Evolutionary conservation across 2,797 vertebrate species (phyloP).

Genomic region (Crocodylus rhombifer): DNA sequence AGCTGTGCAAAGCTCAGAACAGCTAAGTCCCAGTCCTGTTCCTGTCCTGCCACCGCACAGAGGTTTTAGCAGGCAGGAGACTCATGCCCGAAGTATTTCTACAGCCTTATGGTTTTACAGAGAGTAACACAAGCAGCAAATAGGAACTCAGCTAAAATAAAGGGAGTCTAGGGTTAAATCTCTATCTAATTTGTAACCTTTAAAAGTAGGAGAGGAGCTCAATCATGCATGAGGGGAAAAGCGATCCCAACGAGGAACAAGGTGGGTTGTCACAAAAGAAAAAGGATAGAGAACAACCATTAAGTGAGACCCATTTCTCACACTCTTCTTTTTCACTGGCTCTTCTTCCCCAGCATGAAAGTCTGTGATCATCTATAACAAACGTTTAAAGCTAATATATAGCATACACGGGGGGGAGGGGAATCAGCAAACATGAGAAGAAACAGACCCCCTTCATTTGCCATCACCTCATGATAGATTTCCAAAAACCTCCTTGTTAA

Average conservation of each 20-base stretch:
- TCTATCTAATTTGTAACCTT: rapidly evolving
- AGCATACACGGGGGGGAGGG: rapidly evolving
- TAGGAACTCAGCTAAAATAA: background rate
- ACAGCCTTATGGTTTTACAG: background rate
- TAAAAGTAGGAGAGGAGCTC: background rate
- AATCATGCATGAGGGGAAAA: no score
- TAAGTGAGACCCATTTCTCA: background rate
- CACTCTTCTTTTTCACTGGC: background rate
- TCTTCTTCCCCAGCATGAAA: rapidly evolving
- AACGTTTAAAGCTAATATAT: background rate
- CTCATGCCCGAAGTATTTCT: background rate
- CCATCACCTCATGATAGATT: background rate
- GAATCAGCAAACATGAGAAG: background rate
- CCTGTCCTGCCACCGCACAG: background rate
- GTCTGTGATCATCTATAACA: rapidly evolving
- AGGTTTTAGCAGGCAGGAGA: background rate
- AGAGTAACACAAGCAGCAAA: background rate
- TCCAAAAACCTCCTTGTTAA: rapidly evolving
- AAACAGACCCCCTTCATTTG: rapidly evolving
- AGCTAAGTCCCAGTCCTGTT: rapidly evolving
- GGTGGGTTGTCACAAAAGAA: rapidly evolving
- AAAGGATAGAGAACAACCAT: rapidly evolving
- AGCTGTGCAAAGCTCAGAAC: background rate
- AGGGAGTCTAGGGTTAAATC: background rate
- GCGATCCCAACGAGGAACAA: no score